These are phyloP conservation scores for Rhagium mordax DNA, from an alignment of 2,888 invertebrate genomes.

Conservation along the genomic window DNA sequence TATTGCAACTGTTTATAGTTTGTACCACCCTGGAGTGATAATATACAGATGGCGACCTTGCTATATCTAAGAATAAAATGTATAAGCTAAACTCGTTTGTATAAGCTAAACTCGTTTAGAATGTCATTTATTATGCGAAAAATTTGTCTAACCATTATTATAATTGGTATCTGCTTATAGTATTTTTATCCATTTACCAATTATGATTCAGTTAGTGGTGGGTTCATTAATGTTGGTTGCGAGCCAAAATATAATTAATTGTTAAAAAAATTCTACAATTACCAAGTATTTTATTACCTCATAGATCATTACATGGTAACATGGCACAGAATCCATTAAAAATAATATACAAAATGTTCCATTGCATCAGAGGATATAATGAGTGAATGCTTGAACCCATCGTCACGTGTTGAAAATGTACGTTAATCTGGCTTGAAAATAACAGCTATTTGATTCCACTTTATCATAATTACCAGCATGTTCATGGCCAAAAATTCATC, in stretches of 20 bases:
- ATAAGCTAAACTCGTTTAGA: too few species aligned
- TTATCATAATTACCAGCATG: not conserved
- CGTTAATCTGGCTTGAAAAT: not conserved
- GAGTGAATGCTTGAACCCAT: not conserved
- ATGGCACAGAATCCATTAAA: not conserved
- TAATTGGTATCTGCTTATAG: too few species aligned
- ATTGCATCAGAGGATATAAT: not conserved
- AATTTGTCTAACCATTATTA: too few species aligned
- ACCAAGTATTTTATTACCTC: not conserved
- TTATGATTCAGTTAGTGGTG: not conserved
- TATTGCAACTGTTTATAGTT: too few species aligned
- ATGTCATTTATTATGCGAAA: too few species aligned
- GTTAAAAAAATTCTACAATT: not conserved
- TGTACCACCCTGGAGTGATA: too few species aligned
- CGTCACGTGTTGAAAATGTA: not conserved
- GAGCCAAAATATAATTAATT: not conserved
- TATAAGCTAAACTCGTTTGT: too few species aligned
- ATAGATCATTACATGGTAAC: not conserved
- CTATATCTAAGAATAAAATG: too few species aligned
- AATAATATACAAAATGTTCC: not conserved
- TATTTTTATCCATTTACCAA: not conserved
- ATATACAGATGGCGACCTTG: too few species aligned
- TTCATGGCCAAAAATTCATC: too few species aligned
- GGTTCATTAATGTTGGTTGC: not conserved
- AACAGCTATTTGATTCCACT: not conserved